Evolutionary conservation across 2,888 invertebrate genomes (phyloP).

Genomic region (Proisotoma minuta): DNA sequence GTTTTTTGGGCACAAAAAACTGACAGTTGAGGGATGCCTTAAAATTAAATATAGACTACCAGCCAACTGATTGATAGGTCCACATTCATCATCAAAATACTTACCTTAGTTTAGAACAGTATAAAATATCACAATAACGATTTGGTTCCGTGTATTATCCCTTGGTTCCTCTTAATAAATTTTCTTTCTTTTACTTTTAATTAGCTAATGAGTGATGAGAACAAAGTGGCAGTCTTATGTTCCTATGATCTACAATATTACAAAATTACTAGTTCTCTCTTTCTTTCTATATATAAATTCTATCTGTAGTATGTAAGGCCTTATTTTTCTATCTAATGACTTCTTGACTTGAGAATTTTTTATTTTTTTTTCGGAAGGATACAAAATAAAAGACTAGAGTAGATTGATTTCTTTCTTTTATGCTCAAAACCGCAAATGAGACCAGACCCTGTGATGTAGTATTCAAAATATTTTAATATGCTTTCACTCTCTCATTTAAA

Average conservation of each 20-base stretch:
- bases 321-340: too few species aligned
- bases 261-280: background rate
- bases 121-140: conserved; percentile 47
- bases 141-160: conserved; percentile 44
- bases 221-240: background rate
- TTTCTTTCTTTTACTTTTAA: background rate
- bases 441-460: background rate
- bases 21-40: conserved; percentile 43
- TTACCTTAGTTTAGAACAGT: conserved; percentile 35
- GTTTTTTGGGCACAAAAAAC: too few species aligned
- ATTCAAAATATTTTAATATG: background rate
- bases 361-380: too few species aligned
- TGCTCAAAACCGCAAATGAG: background rate
- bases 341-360: too few species aligned
- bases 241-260: background rate
- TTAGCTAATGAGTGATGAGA: too few species aligned
- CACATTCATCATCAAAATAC: too few species aligned
- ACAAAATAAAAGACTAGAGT: background rate
- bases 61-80: too few species aligned
- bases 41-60: too few species aligned
- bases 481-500: background rate
- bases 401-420: background rate
- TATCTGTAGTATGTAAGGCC: too few species aligned
- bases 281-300: too few species aligned
- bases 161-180: background rate